Evolutionary conservation across 2,797 vertebrate genomes (phyloP).

Genomic region (Allenopithecus nigroviridis): DNA sequence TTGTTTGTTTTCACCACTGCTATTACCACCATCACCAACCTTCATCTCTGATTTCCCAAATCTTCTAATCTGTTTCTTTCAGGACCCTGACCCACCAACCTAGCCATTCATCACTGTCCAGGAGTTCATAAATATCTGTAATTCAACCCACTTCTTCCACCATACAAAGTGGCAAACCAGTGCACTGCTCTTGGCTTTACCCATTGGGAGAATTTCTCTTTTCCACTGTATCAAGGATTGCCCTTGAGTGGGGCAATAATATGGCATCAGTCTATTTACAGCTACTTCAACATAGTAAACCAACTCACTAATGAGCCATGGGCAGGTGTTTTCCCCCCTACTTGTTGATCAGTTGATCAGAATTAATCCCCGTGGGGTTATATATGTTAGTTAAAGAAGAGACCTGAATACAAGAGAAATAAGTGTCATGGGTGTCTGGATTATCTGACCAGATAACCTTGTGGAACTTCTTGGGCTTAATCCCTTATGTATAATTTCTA

Average conservation of each 20-base stretch:
- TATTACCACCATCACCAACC: background rate
- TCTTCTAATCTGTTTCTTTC: background rate
- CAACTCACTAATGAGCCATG: background rate
- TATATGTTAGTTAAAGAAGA: background rate
- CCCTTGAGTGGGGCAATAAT: background rate
- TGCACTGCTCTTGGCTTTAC: background rate
- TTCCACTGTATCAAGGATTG: accelerated
- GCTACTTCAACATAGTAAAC: background rate
- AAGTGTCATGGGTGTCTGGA: background rate
- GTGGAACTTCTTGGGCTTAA: background rate
- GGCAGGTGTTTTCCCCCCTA: background rate
- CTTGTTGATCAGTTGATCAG: background rate
- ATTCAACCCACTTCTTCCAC: background rate
- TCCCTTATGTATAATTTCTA: background rate
- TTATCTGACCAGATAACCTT: background rate
- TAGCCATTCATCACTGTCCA: background rate
- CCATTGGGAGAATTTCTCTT: background rate
- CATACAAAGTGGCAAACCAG: background rate
- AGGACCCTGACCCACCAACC: background rate
- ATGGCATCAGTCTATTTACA: background rate
- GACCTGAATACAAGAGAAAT: background rate
- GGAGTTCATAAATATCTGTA: background rate
- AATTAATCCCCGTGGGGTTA: background rate
- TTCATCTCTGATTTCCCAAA: background rate
- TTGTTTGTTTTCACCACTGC: background rate